Evolutionary conservation across 2,888 invertebrate genomes (phyloP), one percentile per base, ranked within the genome.

Genomic region (Dynastes tityus): DNA sequence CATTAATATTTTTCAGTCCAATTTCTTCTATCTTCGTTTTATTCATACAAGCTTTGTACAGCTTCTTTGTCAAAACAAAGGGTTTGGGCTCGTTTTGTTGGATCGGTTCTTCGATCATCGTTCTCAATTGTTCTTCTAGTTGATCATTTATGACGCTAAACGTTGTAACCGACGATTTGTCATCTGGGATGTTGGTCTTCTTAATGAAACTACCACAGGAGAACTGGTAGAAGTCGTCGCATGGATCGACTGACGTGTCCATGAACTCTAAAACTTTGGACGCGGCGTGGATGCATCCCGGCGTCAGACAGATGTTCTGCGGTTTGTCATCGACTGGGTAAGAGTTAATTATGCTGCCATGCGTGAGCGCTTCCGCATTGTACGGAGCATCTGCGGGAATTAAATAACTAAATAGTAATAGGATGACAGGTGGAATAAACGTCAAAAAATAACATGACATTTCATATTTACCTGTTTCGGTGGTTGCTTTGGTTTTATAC

Each of bases 1-100:
- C 89, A 77, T 92, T 88, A 55, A 98, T 91, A 0, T 97, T 97
- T 2, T 90, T 89, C 63, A 95, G 88, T 0, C 96, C 97, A 70
- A 94, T 92, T 2, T 92, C 90, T 86, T 98, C 97, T 84, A 98
- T 97, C 27, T 93, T 89, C 82, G 93, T 93, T 89, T 94, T 93
- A 87, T 97, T 96, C 93, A 97, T 95, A 89, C 98, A 98, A 73
- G 96, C 93, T 84, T 92, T 92, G 90, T 96, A 98, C 80, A 97
- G 90, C 29, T 93, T 93, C 88, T 97, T 97, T 16, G 95, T 95
- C 79, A 96, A 92, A 76, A 89, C 91, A 86, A 96, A 95, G 0
- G 95, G 94, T 82, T 91, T 91, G 0, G 94, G 93, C 82, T 95
- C 95, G 16, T 91, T 88, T 0, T 90, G 88, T 76, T 88, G 84